A percentile compares a stretch with the other conserved stretches of the same genome.
phyloP scores from a whole-genome alignment of 2,113 vertebrate species.

The Saguinus imperator region DNA sequence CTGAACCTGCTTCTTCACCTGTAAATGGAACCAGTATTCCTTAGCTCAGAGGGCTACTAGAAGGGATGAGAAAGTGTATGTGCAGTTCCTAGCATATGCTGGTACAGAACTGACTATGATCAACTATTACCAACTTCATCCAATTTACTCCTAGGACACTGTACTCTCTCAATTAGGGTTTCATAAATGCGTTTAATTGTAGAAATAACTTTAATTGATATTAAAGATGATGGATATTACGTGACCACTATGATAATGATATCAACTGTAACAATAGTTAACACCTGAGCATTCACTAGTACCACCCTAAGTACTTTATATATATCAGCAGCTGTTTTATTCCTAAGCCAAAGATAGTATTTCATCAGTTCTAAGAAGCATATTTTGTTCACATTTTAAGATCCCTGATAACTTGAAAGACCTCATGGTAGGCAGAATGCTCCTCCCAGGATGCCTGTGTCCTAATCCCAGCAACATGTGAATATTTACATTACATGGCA shows the following conservation, averaged over 20 bases:
- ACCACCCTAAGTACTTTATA: neutral
- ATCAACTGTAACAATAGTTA: neutral
- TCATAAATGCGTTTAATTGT: neutral
- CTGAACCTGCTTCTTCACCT: neutral
- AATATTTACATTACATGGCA: neutral
- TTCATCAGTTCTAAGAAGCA: slow-evolving; percentile 5
- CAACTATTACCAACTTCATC: too few species aligned
- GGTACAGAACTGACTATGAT: neutral
- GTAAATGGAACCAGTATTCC: neutral
- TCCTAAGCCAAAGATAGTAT: neutral
- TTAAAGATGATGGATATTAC: neutral
- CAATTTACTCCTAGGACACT: neutral
- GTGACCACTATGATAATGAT: neutral
- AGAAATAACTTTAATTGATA: neutral
- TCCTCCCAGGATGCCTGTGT: too few species aligned
- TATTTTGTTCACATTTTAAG: neutral
- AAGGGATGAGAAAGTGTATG: neutral
- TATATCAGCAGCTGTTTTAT: neutral
- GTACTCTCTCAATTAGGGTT: neutral
- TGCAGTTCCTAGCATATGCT: neutral
- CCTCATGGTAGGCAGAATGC: neutral
- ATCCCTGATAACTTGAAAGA: neutral
- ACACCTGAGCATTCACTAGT: neutral
- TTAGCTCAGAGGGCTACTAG: neutral
- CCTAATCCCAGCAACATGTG: neutral